These are phyloP conservation scores for Emys orbicularis DNA, from an alignment of 2,797 vertebrate species.

Conservation along the genomic window DNA sequence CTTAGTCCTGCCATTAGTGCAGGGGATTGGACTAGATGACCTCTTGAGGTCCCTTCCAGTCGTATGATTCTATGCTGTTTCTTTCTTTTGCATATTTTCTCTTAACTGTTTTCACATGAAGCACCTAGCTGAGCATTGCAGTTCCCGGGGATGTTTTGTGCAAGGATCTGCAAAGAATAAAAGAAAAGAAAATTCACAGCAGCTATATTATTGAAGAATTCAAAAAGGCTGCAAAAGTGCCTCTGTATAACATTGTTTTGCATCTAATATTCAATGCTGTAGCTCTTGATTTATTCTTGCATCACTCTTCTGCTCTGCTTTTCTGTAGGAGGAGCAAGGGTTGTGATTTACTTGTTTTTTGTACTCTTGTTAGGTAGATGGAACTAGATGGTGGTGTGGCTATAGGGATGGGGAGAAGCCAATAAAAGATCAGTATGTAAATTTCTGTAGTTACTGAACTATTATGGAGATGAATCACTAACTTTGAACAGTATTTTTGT, in stretches of 20 bases:
- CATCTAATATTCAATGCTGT: neutral
- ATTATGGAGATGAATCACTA: neutral
- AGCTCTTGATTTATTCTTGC: neutral
- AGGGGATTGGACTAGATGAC: too few species aligned
- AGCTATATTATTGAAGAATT: neutral
- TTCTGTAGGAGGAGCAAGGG: neutral
- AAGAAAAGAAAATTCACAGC: neutral
- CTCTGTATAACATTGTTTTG: neutral
- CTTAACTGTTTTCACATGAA: constrained; percentile 7
- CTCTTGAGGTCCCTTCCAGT: too few species aligned
- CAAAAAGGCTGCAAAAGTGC: rapidly evolving
- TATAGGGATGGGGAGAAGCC: neutral
- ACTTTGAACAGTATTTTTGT: neutral
- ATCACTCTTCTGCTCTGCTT: rapidly evolving
- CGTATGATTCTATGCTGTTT: neutral
- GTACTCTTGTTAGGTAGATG: rapidly evolving
- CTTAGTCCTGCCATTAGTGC: too few species aligned
- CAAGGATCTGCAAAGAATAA: neutral
- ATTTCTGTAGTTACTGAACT: neutral
- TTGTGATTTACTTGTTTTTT: neutral
- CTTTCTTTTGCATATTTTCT: neutral
- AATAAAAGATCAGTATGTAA: neutral
- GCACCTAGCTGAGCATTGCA: neutral
- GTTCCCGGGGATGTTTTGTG: neutral
- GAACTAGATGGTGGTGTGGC: neutral